Percentiles rank a stretch among this genome's conserved stretches.
These are phyloP conservation scores for Caenorhabditis angaria DNA, from an alignment of 2,888 invertebrate genomes.

Conservation along the genomic window DNA sequence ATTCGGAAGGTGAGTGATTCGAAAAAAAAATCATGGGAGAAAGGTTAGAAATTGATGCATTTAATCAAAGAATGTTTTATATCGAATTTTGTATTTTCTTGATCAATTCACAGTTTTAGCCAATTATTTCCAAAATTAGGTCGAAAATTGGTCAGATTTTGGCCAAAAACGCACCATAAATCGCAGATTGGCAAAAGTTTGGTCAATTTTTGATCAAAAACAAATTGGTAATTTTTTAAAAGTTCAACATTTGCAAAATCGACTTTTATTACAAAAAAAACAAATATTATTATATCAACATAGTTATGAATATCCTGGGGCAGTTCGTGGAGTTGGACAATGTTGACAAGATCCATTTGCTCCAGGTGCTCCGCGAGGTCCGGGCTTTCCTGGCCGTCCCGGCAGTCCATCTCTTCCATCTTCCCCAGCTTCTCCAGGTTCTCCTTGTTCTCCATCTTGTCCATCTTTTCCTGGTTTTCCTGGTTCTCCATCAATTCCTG, in stretches of 20 bases:
- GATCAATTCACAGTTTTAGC: no score
- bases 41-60: no score
- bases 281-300: neutral
- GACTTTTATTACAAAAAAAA: neutral
- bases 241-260: no score
- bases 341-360: constrained; percentile 50
- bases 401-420: constrained; percentile 45
- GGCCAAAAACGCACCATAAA: no score
- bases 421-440: constrained; percentile 47
- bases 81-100: no score
- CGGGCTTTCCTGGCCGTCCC: constrained; percentile 46
- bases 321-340: constrained; percentile 53
- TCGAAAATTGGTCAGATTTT: no score
- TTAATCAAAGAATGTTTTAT: no score
- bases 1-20: constrained; percentile 16
- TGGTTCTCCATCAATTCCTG: constrained; percentile 49
- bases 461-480: constrained; percentile 57
- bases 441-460: constrained; percentile 51
- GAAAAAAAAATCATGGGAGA: neutral
- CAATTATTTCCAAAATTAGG: no score
- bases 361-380: constrained; percentile 50
- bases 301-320: constrained; percentile 47
- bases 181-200: no score
- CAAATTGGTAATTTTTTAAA: no score
- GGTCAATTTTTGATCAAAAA: constrained; percentile 6